Percentiles rank a stretch among this genome's conserved stretches.
These are phyloP conservation scores for Sebastes miniatus DNA, from an alignment of 2,797 vertebrate genomes.

Conservation along the genomic window DNA sequence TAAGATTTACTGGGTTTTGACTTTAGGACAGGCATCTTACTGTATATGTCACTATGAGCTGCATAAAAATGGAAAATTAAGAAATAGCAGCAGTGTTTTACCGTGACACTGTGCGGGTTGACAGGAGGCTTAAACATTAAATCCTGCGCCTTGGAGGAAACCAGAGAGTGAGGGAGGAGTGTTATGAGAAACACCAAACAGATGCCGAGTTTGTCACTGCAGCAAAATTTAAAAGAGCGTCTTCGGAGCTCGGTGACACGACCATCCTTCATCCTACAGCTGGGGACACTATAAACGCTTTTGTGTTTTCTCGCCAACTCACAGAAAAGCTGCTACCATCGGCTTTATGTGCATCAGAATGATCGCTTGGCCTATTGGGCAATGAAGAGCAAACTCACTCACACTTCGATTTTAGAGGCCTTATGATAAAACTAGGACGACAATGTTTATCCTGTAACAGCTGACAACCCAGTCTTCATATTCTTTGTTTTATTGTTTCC, in stretches of 20 bases:
- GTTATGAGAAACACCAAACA: constrained; percentile 62
- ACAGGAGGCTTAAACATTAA: constrained; percentile 51
- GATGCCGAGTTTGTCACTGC: constrained; percentile 75
- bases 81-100: constrained; percentile 38
- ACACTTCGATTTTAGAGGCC: constrained; percentile 1
- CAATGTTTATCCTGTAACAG: not conserved
- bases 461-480: not conserved
- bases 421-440: not conserved
- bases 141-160: constrained; percentile 36
- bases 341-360: constrained; percentile 33
- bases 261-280: constrained; percentile 70
- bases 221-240: constrained; percentile 64
- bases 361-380: constrained; percentile 31
- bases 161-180: not conserved
- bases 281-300: constrained; percentile 65
- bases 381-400: constrained; percentile 19
- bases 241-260: constrained; percentile 62
- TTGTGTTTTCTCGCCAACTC: constrained; percentile 58
- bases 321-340: constrained; percentile 52
- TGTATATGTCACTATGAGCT: constrained; percentile 20
- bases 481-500: not conserved
- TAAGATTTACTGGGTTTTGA: constrained; percentile 26
- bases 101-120: constrained; percentile 9
- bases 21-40: not conserved
- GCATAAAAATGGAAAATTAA: constrained; percentile 52